Percentiles rank a stretch among this genome's conserved stretches.
Evolutionary conservation across 1,140 invertebrate species (phyloP).

Genomic region (Pseudobourletiella spinata): DNA sequence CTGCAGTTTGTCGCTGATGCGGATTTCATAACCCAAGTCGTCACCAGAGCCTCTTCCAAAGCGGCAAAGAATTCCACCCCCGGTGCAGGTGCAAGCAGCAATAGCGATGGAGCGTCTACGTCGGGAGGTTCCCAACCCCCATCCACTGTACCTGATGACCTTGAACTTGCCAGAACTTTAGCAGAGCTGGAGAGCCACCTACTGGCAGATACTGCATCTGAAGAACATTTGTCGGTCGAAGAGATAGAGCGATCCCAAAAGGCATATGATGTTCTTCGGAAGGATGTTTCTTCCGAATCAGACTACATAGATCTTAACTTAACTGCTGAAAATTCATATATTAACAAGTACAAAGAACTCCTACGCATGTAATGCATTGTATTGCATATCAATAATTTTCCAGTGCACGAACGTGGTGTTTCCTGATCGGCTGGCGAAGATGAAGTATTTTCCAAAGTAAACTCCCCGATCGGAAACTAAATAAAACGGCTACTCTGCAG

Average conservation of each 20-base stretch:
- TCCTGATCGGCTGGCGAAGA: too few relatives aligned
- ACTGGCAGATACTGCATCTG: background rate
- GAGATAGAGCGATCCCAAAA: slow-evolving; percentile 41
- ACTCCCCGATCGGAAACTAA: too few relatives aligned
- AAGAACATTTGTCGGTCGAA: slow-evolving; percentile 18
- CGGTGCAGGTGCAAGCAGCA: background rate
- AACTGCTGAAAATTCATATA: slow-evolving; percentile 15
- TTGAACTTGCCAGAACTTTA: background rate
- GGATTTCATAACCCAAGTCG: slow-evolving; percentile 40
- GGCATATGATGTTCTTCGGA: slow-evolving; percentile 50
- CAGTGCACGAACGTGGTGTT: too few relatives aligned
- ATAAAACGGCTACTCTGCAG: too few relatives aligned
- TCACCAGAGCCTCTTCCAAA: slow-evolving; percentile 36
- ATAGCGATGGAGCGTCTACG: background rate
- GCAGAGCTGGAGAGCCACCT: background rate
- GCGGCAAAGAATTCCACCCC: background rate
- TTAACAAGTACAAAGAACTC: slow-evolving; percentile 24
- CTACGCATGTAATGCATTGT: slow-evolving; percentile 19
- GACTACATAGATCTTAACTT: slow-evolving; percentile 33
- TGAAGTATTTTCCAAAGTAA: too few relatives aligned
- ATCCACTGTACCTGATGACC: background rate
- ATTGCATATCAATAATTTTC: too few relatives aligned
- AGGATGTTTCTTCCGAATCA: slow-evolving; percentile 48
- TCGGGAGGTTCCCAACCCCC: background rate
- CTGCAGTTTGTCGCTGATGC: slow-evolving; percentile 55